Conservation (phyloP, 2,888 invertebrate genomes). For the Drosophila algonquin region DNA sequence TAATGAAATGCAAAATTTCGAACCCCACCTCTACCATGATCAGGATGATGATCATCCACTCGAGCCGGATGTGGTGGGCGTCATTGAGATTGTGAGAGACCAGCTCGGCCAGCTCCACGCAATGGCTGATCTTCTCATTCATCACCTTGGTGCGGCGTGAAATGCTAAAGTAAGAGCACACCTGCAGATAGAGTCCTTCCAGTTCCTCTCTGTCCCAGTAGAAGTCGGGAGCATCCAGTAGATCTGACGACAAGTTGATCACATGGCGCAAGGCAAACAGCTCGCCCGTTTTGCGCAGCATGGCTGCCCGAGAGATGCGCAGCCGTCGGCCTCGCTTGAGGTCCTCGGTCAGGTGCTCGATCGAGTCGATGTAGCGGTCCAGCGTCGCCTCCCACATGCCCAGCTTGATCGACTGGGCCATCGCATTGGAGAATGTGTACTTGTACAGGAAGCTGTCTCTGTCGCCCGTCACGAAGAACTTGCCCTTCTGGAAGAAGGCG, state of each 20-base stretch:
- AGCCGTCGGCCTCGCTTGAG: slow-evolving; percentile 91
- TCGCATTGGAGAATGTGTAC: slow-evolving; percentile 97
- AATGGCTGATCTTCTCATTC: slow-evolving; percentile 97
- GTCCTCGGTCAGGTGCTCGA: slow-evolving; percentile 91
- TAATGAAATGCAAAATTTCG: slow-evolving; percentile 90
- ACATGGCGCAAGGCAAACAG: slow-evolving; percentile 94
- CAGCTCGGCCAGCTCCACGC: slow-evolving; percentile 95
- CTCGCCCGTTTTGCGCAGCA: slow-evolving; percentile 92
- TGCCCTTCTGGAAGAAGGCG: slow-evolving; percentile 81
- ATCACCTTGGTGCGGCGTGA: slow-evolving; percentile 95
- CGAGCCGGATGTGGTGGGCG: slow-evolving; percentile 95
- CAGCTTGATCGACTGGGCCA: slow-evolving; percentile 96
- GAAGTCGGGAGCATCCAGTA: slow-evolving; percentile 97
- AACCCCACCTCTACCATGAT: slow-evolving; percentile 97
- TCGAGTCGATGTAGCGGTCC: slow-evolving; percentile 92
- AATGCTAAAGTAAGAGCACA: slow-evolving; percentile 93
- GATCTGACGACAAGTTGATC: slow-evolving; percentile 96
- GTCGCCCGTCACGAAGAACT: slow-evolving; percentile 82
- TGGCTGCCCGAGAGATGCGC: slow-evolving; percentile 85
- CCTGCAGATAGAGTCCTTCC: slow-evolving; percentile 92
- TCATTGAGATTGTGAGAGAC: slow-evolving; percentile 95
- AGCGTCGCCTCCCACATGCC: slow-evolving; percentile 97
- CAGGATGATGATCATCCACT: slow-evolving; percentile 98
- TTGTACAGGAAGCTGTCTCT: slow-evolving; percentile 90
- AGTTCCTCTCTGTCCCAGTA: slow-evolving; percentile 98